A percentile compares a stretch with the other conserved stretches of the same genome.
Evolutionary conservation across 2,888 invertebrate species (phyloP).

Genomic region (Alentia gelatinosa): DNA sequence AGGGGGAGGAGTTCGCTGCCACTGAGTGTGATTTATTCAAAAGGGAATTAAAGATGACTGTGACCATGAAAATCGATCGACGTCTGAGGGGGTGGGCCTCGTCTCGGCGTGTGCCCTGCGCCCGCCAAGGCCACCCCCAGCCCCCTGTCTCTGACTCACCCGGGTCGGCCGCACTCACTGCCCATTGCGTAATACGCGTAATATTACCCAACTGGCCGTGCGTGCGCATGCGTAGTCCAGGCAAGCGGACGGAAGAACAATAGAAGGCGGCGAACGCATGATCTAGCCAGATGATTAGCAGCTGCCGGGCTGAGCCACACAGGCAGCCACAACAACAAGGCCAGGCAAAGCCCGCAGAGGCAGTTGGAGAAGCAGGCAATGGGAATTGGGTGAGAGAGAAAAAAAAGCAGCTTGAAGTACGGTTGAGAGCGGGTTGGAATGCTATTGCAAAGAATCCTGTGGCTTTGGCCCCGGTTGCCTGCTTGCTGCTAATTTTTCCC

Average conservation of each 20-base stretch:
- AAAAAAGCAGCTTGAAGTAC: neutral
- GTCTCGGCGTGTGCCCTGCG: slow-evolving; percentile 14
- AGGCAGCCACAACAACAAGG: neutral
- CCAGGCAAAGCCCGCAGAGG: neutral
- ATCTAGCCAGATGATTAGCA: slow-evolving; percentile 27
- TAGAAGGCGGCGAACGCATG: neutral
- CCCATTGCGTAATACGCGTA: slow-evolving; percentile 45
- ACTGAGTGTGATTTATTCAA: slow-evolving; percentile 32
- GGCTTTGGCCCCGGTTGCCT: neutral
- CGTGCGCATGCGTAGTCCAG: slow-evolving; percentile 5
- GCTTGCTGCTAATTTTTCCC: neutral
- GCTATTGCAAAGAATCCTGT: slow-evolving; percentile 4
- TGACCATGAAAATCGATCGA: neutral
- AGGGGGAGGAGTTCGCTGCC: neutral
- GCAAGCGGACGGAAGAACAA: slow-evolving; percentile 6
- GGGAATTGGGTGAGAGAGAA: neutral
- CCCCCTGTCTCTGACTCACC: neutral
- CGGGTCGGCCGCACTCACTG: slow-evolving; percentile 15
- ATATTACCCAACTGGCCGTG: slow-evolving; percentile 33
- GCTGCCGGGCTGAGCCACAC: slow-evolving; percentile 1
- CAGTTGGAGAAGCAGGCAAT: neutral
- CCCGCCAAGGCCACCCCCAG: neutral
- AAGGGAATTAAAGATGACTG: slow-evolving; percentile 33
- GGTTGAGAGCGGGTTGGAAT: neutral
- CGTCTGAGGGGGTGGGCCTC: neutral